Evolutionary conservation across 1,140 invertebrate species (phyloP), one percentile per base, ranked within the genome.

Genomic region (Oedothorax gibbosus): DNA sequence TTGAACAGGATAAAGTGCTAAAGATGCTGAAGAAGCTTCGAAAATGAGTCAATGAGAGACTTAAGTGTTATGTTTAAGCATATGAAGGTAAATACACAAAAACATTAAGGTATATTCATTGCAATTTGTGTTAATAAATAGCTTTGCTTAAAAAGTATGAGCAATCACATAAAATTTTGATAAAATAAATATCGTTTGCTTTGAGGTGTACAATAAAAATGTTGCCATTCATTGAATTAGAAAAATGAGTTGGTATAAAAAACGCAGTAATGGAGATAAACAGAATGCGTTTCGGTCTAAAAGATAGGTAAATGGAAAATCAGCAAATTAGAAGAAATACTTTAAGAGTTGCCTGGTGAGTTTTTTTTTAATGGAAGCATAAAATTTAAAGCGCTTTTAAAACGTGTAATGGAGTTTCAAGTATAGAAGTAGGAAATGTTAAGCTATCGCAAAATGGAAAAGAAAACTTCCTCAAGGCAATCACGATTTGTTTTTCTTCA

Each of bases 281-380:
- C 66, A 66, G 62, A 68, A 53, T 57, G 54, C 49, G 35, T 79
- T 79, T 77, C 60, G 49, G 75, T 54, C 65, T 79, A 35, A 79
- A 79, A 66, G 77, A 79, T 79, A 50, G 53, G 77, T 68, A 79
- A 79, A 79, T 66, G 68, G 60, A 79, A 79, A 79, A 54, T 54
- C 50, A 66, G 62, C 62, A 66, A 50, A 68, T 79, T 79, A 64
- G 51, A 66, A 79, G 64, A n/a, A 51, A 18, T 53, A 51, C 64
- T 66, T 49, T 8, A 68, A 35, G 64, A 68, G 62, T 79, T 66
- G 66, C 49, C 68, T 54, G 51, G 68, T 79, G 15, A 54, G 72
- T 8, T 60, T 77, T 77, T 51, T 76, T 57, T 56, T 80, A 69
- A 71, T 69, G 7, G n/a, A 14, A 81, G 66, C 53, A 68, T 71